These are phyloP conservation scores for Carpatolechia fugitivella DNA, from an alignment of 2,888 invertebrate genomes.

Conservation along the genomic window DNA sequence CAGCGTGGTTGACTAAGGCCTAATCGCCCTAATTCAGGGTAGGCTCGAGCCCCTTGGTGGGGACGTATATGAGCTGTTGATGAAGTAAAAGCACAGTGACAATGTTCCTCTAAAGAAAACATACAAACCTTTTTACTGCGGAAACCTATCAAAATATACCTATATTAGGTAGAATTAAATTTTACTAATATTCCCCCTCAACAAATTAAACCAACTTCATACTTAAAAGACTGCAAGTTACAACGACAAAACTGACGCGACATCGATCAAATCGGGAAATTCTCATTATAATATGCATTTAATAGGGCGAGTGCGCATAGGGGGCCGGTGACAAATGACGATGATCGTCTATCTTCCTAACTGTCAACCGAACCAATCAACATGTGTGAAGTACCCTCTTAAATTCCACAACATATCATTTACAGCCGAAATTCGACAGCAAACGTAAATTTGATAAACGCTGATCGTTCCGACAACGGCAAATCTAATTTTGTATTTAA, in stretches of 20 bases:
- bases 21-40: too few species aligned
- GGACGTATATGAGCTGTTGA: too few species aligned
- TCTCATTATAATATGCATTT: slow-evolving; percentile 69
- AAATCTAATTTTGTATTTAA: slow-evolving; percentile 1
- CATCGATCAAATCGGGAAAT: slow-evolving; percentile 41
- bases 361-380: slow-evolving; percentile 73
- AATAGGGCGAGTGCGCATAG: slow-evolving; percentile 63
- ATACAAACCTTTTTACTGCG: too few species aligned
- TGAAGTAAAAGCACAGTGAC: too few species aligned
- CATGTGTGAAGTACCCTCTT: slow-evolving; percentile 60
- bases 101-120: too few species aligned
- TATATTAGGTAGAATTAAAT: too few species aligned
- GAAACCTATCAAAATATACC: too few species aligned
- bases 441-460: background rate
- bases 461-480: background rate
- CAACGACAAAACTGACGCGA: slow-evolving; percentile 12
- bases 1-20: too few species aligned
- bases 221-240: background rate
- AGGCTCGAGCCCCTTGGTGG: too few species aligned
- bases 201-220: background rate
- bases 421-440: slow-evolving; percentile 8
- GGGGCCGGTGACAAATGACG: slow-evolving; percentile 72
- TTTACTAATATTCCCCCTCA: background rate
- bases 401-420: slow-evolving; percentile 27
- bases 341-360: slow-evolving; percentile 73